Conservation (phyloP, 2,888 invertebrate genomes). For the Agonopterix alstromeriana region DNA sequence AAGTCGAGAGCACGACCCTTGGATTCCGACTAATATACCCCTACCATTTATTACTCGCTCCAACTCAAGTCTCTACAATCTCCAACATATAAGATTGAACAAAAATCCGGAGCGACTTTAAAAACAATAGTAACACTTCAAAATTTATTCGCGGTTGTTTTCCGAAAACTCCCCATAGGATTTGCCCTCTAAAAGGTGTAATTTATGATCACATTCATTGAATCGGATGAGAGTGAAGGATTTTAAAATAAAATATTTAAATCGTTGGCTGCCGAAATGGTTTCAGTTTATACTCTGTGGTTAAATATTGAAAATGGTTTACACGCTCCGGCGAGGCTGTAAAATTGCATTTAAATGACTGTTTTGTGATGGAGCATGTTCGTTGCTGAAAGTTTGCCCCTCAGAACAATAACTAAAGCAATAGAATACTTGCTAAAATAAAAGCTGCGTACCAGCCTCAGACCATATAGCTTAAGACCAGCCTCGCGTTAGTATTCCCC, state of each 20-base stretch:
- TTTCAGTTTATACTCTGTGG: background rate
- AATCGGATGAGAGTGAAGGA: conserved; percentile 2
- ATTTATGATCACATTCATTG: conserved; percentile 8
- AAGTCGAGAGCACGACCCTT: conserved; percentile 10
- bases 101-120: no score
- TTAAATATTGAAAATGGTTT: conserved; percentile 5
- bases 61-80: no score
- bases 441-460: no score
- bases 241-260: conserved; percentile 5
- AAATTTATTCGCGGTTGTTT: conserved; percentile 23
- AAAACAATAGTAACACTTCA: background rate
- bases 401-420: background rate
- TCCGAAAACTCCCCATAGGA: conserved; percentile 12
- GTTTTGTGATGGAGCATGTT: background rate
- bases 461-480: no score
- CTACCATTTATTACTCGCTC: no score
- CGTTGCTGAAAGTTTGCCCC: background rate
- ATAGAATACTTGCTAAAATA: no score
- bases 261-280: conserved; percentile 1
- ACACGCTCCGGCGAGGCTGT: background rate
- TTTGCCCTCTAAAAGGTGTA: conserved; percentile 6
- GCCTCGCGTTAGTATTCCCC: no score
- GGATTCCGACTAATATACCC: no score
- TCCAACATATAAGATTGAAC: no score
- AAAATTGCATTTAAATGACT: conserved; percentile 2